Evolutionary conservation across 2,113 vertebrate species (phyloP).

Genomic region (human (Homo sapiens)): DNA sequence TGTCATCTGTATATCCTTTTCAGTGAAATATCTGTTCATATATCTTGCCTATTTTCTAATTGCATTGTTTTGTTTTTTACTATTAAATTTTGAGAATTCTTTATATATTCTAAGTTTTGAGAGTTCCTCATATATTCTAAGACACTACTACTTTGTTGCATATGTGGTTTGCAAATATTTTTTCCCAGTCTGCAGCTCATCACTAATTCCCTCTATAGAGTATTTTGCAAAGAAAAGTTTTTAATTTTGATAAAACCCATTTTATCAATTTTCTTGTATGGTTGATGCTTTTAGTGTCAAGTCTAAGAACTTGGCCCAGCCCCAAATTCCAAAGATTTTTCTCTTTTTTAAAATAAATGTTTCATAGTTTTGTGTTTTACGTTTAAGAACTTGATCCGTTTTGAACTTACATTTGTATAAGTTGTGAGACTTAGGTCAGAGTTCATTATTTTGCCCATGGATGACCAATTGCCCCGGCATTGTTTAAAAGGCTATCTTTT

Average conservation of each 20-base stretch:
- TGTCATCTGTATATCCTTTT: neutral
- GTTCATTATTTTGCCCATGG: neutral
- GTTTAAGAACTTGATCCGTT: neutral
- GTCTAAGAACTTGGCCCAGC: neutral
- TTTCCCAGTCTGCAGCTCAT: neutral
- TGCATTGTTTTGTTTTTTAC: neutral
- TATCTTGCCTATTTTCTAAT: neutral
- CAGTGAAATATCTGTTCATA: neutral
- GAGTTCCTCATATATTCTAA: neutral
- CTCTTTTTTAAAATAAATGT: neutral
- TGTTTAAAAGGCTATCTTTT: neutral
- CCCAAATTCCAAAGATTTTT: neutral
- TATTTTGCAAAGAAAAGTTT: neutral
- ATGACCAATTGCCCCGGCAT: neutral
- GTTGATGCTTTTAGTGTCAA: neutral
- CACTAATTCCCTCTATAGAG: neutral
- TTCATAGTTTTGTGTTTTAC: conserved; percentile 1
- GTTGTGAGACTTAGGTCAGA: neutral
- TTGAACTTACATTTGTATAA: conserved; percentile 16
- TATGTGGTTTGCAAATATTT: neutral
- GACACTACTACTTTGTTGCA: neutral
- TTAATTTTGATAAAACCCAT: conserved; percentile 29
- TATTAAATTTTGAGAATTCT: neutral
- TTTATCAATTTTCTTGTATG: neutral
- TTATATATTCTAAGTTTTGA: neutral